These are phyloP conservation scores for Catamblyrhynchus diadema DNA, from an alignment of 2,797 vertebrate genomes.

Conservation along the genomic window DNA sequence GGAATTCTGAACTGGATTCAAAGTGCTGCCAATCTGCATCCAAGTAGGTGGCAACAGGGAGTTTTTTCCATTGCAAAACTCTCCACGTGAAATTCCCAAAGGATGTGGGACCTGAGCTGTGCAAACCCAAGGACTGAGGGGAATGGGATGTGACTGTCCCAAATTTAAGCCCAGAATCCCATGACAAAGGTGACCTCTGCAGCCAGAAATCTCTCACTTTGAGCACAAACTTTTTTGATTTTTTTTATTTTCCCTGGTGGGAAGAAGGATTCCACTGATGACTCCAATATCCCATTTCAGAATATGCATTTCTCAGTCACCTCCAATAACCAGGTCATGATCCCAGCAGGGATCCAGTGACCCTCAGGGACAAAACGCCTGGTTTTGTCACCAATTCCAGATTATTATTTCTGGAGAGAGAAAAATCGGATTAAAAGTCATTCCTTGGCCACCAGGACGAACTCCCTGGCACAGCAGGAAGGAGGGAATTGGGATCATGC, in stretches of 20 bases:
- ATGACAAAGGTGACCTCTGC: neutral
- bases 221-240: neutral
- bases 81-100: fast-evolving
- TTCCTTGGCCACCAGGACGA: neutral
- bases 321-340: neutral
- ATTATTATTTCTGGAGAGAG: neutral
- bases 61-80: neutral
- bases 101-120: neutral
- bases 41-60: neutral
- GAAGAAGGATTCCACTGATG: neutral
- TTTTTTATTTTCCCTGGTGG: neutral
- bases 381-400: neutral
- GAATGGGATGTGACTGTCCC: neutral
- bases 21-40: neutral
- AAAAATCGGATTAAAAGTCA: neutral
- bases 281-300: fast-evolving
- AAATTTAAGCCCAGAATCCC: neutral
- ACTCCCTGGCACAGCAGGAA: neutral
- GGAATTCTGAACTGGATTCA: neutral
- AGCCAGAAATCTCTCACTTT: neutral
- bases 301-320: neutral
- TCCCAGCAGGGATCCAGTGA: neutral
- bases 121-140: neutral
- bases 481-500: fast-evolving
- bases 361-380: neutral